phyloP scores from a whole-genome alignment of 2,888 invertebrate genomes.

The Pyrrhia umbra region DNA sequence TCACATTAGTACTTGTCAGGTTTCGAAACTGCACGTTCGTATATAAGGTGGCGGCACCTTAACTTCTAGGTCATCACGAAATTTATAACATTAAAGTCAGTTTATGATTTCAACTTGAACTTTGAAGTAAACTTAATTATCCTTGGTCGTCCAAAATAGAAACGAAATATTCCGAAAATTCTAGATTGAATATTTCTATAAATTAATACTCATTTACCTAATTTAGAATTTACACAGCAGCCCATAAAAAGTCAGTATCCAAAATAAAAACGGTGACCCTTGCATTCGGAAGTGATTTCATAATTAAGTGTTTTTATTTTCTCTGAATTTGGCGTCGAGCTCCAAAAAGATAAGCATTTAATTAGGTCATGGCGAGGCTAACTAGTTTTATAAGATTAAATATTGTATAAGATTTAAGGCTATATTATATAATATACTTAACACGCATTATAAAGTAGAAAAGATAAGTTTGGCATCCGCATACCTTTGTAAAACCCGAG shows the following conservation, averaged over 20 bases:
- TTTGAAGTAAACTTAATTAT: too few relatives aligned
- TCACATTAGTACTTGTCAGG: too few relatives aligned
- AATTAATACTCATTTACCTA: neutral
- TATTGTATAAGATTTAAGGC: neutral
- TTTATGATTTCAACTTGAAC: too few relatives aligned
- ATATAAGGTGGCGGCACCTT: too few relatives aligned
- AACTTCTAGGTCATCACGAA: too few relatives aligned
- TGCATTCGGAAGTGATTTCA: conserved; percentile 14
- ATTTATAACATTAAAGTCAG: too few relatives aligned
- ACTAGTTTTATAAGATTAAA: too few relatives aligned
- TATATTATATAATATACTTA: conserved; percentile 6
- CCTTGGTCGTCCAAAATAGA: conserved; percentile 9
- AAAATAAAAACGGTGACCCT: neutral
- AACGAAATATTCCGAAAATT: neutral
- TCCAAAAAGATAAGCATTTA: conserved; percentile 14
- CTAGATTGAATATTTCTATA: conserved; percentile 3
- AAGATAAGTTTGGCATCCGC: neutral
- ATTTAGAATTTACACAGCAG: conserved; percentile 5
- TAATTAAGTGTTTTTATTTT: conserved; percentile 13
- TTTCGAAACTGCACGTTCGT: too few relatives aligned
- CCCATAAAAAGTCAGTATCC: neutral
- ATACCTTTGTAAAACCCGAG: neutral
- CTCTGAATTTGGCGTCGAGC: neutral
- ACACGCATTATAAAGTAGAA: neutral
- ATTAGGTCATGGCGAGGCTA: conserved; percentile 33